phyloP scores from a whole-genome alignment of 1,140 invertebrate genomes.

The Glossosoma conforme region DNA sequence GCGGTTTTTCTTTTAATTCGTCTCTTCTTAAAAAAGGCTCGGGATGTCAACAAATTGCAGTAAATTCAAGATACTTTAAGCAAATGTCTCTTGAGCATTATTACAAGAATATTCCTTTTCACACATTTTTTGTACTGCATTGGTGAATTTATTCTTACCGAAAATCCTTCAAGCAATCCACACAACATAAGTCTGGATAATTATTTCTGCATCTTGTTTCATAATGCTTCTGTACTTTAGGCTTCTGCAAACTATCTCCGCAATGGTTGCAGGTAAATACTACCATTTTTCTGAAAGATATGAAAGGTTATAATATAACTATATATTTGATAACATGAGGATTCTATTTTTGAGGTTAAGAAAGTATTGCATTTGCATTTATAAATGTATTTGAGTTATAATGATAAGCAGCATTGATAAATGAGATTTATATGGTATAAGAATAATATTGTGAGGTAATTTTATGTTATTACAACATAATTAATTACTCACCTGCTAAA shows the following conservation, averaged over 20 bases:
- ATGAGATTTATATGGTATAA: too few species aligned
- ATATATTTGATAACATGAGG: not conserved
- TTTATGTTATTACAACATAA: too few species aligned
- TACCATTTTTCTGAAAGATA: slow-evolving; percentile 60
- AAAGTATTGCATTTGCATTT: too few species aligned
- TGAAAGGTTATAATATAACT: not conserved
- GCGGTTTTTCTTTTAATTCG: not conserved
- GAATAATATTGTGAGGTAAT: too few species aligned
- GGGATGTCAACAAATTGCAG: not conserved
- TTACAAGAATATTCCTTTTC: too few species aligned
- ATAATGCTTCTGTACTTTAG: slow-evolving; percentile 89
- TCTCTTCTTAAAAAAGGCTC: not conserved
- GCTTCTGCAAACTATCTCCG: slow-evolving; percentile 85
- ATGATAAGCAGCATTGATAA: too few species aligned
- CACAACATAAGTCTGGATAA: slow-evolving; percentile 64
- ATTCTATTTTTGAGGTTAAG: too few species aligned
- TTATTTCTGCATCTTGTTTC: slow-evolving; percentile 59
- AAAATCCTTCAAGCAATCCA: slow-evolving; percentile 90
- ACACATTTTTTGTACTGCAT: too few species aligned
- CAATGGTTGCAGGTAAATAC: slow-evolving; percentile 89
- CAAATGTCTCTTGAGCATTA: not conserved
- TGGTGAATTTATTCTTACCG: slow-evolving; percentile 57
- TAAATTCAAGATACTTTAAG: not conserved
- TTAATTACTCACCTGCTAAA: too few species aligned
- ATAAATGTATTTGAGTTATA: too few species aligned